Base-by-base conservation (phyloP, 1,140 invertebrate species). In the Temnothorax nylanderi region DNA sequence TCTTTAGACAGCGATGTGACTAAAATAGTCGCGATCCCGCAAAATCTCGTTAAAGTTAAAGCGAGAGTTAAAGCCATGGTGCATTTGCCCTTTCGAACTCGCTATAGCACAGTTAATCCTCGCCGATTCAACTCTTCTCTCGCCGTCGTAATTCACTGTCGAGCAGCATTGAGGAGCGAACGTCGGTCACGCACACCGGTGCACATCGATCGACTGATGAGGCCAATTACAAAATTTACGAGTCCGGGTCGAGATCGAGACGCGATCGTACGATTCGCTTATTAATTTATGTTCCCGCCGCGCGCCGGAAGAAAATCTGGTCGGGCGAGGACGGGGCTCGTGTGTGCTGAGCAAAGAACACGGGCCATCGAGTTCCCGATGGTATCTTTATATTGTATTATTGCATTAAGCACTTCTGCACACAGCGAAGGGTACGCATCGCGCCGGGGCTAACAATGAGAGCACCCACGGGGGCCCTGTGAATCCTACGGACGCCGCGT, bases 351-450 rank as follows among this genome's bases (percentile, higher is more conserved):
- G 76, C 49, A 85, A 88, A 87, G 87, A 88, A 87, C 89, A 91
- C 80, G 82, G 89, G 72, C 82, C 87, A 91, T 91, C 89, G 89
- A 87, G 75, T 41, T 92, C 90, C 91, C 92, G 91, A 91, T 93
- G 92, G 93, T 94, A 95, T 94, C 93, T 94, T 94, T 94, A 93
- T 93, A 93, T 93, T 93, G 92, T 91, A 92, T 94, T 94, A 94
- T 94, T 94, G 87, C 93, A 89, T 89, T 95, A 94, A 95, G 93
- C 92, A 95, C 92, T 95, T 94, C 85, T 91, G 93, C 87, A 95
- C 93, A 95, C 93, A 94, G 49, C 77, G 74, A 87, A 87, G 90
- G 89, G 89, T 90, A 90, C 37, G 69, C 87, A 91, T 82, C 88
- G 77, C 89, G 65, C 44, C 76, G 77, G 72, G 47, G 56, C 77